Percentiles rank a stretch among this genome's conserved stretches.
These are phyloP conservation scores for Thera obeliscata DNA, from an alignment of 2,888 invertebrate species.

Conservation along the genomic window DNA sequence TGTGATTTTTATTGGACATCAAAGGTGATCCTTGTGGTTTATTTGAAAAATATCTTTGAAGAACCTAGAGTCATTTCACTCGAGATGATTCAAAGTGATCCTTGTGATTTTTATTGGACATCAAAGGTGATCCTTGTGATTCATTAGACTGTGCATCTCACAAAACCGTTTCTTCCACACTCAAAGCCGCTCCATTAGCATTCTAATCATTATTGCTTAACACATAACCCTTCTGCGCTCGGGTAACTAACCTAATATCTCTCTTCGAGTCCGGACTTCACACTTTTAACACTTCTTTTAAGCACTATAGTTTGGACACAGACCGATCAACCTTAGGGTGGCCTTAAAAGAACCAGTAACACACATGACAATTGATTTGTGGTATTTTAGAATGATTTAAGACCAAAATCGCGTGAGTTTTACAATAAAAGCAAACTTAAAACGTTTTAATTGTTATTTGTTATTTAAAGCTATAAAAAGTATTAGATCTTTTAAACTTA, in stretches of 20 bases:
- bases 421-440: neutral
- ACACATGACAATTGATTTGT: neutral
- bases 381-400: neutral
- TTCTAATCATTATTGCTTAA: slow-evolving; percentile 28
- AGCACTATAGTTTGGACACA: neutral
- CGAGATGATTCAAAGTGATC: no score
- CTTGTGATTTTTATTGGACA: neutral
- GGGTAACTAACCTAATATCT: neutral
- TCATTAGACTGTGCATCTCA: neutral
- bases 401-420: neutral
- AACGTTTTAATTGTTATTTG: neutral
- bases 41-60: no score
- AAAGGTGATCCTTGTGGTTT: no score
- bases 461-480: neutral
- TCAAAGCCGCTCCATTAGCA: slow-evolving; percentile 16
- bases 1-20: neutral
- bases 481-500: neutral
- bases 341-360: neutral
- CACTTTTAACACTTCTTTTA: neutral
- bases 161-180: neutral
- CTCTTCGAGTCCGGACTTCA: neutral
- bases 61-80: no score
- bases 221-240: neutral
- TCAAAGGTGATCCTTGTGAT: neutral
- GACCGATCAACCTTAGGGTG: neutral